Conservation (phyloP, 2,888 invertebrate genomes). For the Spodoptera littoralis region DNA sequence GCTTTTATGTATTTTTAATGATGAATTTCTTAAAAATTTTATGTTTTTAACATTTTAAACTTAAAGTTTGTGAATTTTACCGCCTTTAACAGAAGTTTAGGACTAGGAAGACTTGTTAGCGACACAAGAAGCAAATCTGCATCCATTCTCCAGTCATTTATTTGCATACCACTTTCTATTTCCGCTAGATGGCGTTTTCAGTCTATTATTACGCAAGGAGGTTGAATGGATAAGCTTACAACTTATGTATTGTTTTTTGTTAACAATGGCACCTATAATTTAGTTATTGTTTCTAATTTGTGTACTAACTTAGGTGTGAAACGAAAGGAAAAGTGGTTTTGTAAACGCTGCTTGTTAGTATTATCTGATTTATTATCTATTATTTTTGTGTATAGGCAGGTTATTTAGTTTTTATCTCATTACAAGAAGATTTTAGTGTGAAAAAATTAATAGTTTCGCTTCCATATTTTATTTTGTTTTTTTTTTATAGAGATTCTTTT, state of each 20-base stretch:
- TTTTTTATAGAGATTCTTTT: too few relatives aligned
- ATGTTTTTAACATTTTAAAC: not conserved
- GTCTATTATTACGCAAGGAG: conserved; percentile 49
- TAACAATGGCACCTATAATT: conserved; percentile 51
- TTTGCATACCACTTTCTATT: conserved; percentile 83
- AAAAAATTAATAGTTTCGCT: too few relatives aligned
- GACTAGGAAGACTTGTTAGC: conserved; percentile 71
- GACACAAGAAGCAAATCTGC: conserved; percentile 63
- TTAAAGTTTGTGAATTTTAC: conserved; percentile 38
- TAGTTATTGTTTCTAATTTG: conserved; percentile 52
- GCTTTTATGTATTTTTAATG: too few relatives aligned
- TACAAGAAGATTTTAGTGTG: too few relatives aligned
- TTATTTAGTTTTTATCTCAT: too few relatives aligned
- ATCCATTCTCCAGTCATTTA: conserved; percentile 71
- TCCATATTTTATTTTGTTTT: too few relatives aligned
- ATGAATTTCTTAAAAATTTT: not conserved
- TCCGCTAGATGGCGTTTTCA: conserved; percentile 77
- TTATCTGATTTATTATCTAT: too few relatives aligned
- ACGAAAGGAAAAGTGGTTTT: conserved; percentile 37
- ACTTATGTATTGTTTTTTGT: conserved; percentile 51
- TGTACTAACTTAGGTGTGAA: conserved; percentile 42
- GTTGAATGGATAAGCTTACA: conserved; percentile 41
- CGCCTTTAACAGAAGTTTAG: conserved; percentile 64
- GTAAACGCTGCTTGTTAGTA: not conserved
- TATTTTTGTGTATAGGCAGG: too few relatives aligned